A percentile compares a stretch with the other conserved stretches of the same genome.
Evolutionary conservation across 2,797 vertebrate genomes (phyloP).

Genomic region (Periophthalmus magnuspinnatus): DNA sequence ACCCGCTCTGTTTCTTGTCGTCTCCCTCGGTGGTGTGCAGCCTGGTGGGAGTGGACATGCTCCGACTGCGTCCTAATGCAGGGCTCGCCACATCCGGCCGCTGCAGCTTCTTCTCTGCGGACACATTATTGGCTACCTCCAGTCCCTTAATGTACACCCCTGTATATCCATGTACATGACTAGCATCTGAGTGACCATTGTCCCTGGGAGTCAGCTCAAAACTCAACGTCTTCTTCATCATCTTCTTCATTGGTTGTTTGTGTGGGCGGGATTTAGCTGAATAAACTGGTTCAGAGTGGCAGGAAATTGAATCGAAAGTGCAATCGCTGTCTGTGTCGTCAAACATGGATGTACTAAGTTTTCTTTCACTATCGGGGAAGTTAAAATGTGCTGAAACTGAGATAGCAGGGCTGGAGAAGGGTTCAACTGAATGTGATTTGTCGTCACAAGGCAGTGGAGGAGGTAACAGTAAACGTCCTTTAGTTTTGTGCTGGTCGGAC

Average conservation of each 20-base stretch:
- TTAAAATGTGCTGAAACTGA: conserved; percentile 60
- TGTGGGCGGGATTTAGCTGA: conserved; percentile 65
- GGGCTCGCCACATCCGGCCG: conserved; percentile 72
- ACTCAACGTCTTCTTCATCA: conserved; percentile 85
- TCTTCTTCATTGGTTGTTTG: conserved; percentile 85
- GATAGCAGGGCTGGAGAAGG: conserved; percentile 55
- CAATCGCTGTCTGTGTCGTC: conserved; percentile 82
- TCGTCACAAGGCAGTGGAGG: conserved; percentile 59
- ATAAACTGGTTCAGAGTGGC: conserved; percentile 76
- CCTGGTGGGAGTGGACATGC: conserved; percentile 79
- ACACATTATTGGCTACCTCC: conserved; percentile 80
- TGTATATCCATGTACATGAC: conserved; percentile 76
- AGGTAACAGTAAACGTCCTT: conserved; percentile 40
- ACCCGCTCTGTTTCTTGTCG: conserved; percentile 78
- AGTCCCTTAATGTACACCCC: conserved; percentile 83
- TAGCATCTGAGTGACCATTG: conserved; percentile 54
- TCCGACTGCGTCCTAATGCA: conserved; percentile 70
- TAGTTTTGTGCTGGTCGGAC: conserved; percentile 20
- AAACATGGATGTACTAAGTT: conserved; percentile 61
- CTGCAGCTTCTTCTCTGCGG: conserved; percentile 77
- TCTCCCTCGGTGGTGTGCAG: conserved; percentile 64
- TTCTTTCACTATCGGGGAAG: conserved; percentile 56
- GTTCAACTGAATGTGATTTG: conserved; percentile 54
- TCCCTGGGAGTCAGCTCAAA: conserved; percentile 67
- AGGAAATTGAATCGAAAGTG: conserved; percentile 77